These are phyloP conservation scores for Etia nguti DNA, from an alignment of 2,113 vertebrate species.

Conservation along the genomic window DNA sequence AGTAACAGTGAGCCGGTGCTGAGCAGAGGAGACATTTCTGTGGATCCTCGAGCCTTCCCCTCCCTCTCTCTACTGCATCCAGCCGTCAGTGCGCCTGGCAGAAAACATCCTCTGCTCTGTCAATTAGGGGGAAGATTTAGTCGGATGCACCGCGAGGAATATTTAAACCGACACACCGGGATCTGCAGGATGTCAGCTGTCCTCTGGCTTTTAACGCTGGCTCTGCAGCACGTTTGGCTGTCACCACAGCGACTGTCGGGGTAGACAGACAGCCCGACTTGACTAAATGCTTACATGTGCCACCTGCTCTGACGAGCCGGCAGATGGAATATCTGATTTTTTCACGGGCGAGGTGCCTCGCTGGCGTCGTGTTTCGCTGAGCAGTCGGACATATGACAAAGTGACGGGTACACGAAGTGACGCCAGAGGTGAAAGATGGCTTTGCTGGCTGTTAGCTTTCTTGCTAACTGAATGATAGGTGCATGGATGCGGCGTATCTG, in stretches of 20 bases:
- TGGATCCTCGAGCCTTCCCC: neutral
- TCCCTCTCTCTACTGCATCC: neutral
- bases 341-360: neutral
- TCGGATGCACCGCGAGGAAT: constrained; percentile 4
- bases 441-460: neutral
- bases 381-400: neutral
- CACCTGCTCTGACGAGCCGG: neutral
- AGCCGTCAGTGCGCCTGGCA: neutral
- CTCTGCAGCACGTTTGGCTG: neutral
- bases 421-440: neutral
- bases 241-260: neutral
- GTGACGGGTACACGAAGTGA: neutral
- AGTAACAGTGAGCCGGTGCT: neutral
- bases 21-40: neutral
- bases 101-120: constrained; percentile 26
- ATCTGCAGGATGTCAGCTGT: constrained; percentile 30
- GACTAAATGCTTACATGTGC: neutral
- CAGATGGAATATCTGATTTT: neutral
- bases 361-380: neutral
- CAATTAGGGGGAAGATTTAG: constrained; percentile 42
- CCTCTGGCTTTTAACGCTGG: constrained; percentile 6
- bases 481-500: neutral
- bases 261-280: neutral
- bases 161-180: constrained; percentile 10
- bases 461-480: neutral